Conservation (phyloP, 1,140 invertebrate species). For the Orchesella cincta region DNA sequence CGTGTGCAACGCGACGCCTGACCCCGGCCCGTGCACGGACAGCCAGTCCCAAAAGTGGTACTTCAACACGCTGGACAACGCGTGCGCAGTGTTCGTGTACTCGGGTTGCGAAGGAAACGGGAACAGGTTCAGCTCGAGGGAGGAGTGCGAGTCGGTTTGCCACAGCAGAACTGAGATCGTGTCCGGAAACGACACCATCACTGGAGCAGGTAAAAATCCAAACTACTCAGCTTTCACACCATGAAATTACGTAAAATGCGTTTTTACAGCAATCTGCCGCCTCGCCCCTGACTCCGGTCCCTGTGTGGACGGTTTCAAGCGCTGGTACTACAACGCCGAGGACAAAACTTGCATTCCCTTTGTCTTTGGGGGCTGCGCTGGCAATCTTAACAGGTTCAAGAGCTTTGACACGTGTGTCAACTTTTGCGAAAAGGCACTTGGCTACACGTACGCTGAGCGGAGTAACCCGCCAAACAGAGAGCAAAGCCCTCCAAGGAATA, state of each 20-base stretch:
- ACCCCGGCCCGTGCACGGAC: constrained; percentile 68
- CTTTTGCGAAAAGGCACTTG: constrained; percentile 47
- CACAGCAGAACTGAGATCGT: constrained; percentile 59
- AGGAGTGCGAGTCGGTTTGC: constrained; percentile 72
- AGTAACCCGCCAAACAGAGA: background rate
- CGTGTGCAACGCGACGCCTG: constrained; percentile 64
- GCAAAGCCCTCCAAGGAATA: background rate
- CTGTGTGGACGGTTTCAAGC: constrained; percentile 67
- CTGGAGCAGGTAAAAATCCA: constrained; percentile 49
- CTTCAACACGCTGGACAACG: constrained; percentile 63
- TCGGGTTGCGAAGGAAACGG: constrained; percentile 82
- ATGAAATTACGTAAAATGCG: constrained; percentile 50
- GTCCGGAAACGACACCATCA: constrained; percentile 55
- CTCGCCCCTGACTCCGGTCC: constrained; percentile 70
- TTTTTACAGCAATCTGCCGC: constrained; percentile 64
- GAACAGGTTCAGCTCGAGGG: constrained; percentile 73
- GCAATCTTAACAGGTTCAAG: constrained; percentile 78
- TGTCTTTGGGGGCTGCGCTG: constrained; percentile 75
- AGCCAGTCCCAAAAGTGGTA: constrained; percentile 65
- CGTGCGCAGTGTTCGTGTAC: constrained; percentile 73
- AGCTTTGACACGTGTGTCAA: constrained; percentile 69
- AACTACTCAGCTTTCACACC: constrained; percentile 24
- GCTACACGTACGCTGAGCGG: constrained; percentile 15
- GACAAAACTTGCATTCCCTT: constrained; percentile 73
- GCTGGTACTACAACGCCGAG: constrained; percentile 79